A percentile compares a stretch with the other conserved stretches of the same genome.
phyloP scores from a whole-genome alignment of 2,113 vertebrate species.

The Upupa epops region DNA sequence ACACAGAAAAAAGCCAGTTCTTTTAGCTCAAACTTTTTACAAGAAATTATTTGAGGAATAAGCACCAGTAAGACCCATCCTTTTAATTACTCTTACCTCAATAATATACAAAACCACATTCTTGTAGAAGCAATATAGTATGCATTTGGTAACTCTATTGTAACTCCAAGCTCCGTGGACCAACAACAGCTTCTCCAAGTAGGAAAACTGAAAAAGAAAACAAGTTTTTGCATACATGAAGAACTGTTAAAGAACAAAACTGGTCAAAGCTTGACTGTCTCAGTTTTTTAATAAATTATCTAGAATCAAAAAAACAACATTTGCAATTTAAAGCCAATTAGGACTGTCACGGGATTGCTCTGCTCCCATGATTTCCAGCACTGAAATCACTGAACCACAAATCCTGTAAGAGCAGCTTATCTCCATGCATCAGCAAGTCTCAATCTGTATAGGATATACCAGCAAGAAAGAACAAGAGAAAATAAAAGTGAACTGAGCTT shows the following conservation, averaged over 20 bases:
- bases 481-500: neutral
- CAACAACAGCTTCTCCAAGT: conserved; percentile 93
- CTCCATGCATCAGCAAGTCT: neutral
- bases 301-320: neutral
- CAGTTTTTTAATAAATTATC: too few relatives aligned
- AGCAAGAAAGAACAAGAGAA: neutral
- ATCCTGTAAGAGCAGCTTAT: conserved; percentile 3
- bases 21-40: neutral
- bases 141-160: conserved; percentile 98
- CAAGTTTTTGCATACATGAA: neutral
- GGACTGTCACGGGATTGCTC: neutral
- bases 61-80: neutral
- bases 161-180: conserved; percentile 99
- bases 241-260: neutral
- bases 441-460: neutral
- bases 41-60: neutral
- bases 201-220: conserved; percentile 85
- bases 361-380: neutral
- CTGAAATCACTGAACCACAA: conserved; percentile 37
- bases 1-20: neutral
- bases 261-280: neutral
- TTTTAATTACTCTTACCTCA: conserved; percentile 81
- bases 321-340: neutral
- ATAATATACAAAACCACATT: conserved; percentile 99
- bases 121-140: conserved; percentile 99